Percentiles rank a stretch among this genome's conserved stretches.
These are phyloP conservation scores for Saccopteryx leptura DNA, from an alignment of 2,113 vertebrate genomes.

Conservation along the genomic window DNA sequence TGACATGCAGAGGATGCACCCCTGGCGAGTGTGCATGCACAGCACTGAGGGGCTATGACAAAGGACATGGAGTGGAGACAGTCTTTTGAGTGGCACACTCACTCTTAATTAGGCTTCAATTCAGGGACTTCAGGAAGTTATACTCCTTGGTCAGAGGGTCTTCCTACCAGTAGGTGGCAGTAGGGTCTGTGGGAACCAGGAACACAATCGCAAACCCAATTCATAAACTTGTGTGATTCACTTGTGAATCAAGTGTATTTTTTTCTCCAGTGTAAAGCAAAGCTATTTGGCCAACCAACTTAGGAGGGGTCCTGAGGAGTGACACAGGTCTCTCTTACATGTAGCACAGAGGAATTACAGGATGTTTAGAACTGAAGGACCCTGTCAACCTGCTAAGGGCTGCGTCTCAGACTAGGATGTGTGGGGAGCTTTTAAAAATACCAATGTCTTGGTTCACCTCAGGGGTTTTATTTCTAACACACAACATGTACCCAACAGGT, in stretches of 20 bases:
- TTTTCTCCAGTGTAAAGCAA: background rate
- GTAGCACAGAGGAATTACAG: background rate
- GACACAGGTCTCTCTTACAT: background rate
- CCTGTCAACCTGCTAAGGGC: background rate
- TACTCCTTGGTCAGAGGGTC: background rate
- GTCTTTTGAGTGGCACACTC: accelerated
- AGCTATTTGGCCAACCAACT: background rate
- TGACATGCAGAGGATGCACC: background rate
- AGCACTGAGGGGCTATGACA: background rate
- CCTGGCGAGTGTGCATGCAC: background rate
- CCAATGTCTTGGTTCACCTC: background rate
- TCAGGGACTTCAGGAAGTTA: background rate
- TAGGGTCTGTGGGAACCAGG: background rate
- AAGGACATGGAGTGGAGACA: background rate
- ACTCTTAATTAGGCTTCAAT: background rate
- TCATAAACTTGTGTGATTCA: accelerated
- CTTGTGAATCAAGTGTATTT: background rate
- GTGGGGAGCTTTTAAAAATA: background rate
- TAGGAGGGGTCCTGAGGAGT: background rate
- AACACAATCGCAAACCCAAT: accelerated
- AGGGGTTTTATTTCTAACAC: background rate
- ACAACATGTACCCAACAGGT: background rate
- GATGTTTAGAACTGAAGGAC: background rate
- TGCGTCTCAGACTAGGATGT: background rate
- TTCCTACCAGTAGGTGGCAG: constrained; percentile 67